These are phyloP conservation scores for Palythoa grandiflora DNA, from an alignment of 92 coral and sea anemone genomes.

Conservation along the genomic window DNA sequence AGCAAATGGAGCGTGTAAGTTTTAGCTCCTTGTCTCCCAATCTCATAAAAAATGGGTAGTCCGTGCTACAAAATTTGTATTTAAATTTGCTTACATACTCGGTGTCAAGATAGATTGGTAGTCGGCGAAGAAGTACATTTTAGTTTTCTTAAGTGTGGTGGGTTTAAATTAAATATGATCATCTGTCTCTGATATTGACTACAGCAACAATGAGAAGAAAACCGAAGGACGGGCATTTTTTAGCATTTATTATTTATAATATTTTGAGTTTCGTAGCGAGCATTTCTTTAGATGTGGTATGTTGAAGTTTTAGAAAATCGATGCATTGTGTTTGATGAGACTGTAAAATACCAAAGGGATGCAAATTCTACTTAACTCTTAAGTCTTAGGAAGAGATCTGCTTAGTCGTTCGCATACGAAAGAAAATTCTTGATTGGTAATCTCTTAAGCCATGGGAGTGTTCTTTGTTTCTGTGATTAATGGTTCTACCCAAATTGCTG, in stretches of 20 bases:
- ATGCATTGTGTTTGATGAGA: background rate
- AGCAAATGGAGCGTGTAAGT: conserved; percentile 4
- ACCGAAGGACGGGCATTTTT: conserved; percentile 19
- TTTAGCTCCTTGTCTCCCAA: background rate
- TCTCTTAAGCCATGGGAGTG: conserved; percentile 39
- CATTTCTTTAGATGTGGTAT: conserved; percentile 32
- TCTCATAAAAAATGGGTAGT: conserved; percentile 21
- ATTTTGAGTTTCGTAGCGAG: conserved; percentile 21
- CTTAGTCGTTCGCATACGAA: conserved; percentile 10
- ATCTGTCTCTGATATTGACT: conserved; percentile 33
- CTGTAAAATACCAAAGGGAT: background rate
- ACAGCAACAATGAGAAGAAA: conserved; percentile 19
- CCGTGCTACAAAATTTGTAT: conserved; percentile 1
- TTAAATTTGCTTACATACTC: background rate
- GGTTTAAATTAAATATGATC: background rate
- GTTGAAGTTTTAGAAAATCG: conserved; percentile 26
- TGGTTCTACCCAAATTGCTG: conserved; percentile 46
- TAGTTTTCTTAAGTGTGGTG: background rate
- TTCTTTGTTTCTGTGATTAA: conserved; percentile 45
- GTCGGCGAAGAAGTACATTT: conserved; percentile 5
- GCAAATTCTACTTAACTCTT: background rate
- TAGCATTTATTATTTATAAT: conserved; percentile 22
- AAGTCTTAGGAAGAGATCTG: conserved; percentile 12
- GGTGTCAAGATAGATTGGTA: background rate
- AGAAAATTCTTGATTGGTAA: conserved; percentile 4